Conservation (phyloP, 2,888 invertebrate genomes). For the Pterobdella sp. region DNA sequence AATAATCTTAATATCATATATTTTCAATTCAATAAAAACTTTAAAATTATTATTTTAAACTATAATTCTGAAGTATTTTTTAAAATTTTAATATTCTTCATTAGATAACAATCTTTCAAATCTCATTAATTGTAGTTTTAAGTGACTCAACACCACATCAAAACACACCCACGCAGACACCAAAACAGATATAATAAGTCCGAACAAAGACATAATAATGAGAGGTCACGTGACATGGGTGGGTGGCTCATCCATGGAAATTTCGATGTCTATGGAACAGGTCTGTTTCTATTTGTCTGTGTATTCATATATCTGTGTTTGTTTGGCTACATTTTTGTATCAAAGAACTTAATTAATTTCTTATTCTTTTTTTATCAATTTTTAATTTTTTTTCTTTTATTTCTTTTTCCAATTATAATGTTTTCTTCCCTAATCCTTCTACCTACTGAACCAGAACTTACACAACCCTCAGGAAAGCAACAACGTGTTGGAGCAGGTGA, state of each 20-base stretch:
- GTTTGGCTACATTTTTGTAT: not conserved
- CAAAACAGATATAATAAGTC: slow-evolving; percentile 20
- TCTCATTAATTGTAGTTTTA: too few relatives aligned
- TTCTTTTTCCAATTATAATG: not conserved
- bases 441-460: not conserved
- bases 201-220: slow-evolving; percentile 60
- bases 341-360: not conserved
- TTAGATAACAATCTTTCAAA: not conserved
- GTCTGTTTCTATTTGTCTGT: slow-evolving; percentile 22
- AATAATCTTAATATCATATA: too few relatives aligned
- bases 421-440: not conserved
- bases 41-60: too few relatives aligned
- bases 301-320: not conserved
- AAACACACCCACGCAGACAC: slow-evolving; percentile 30
- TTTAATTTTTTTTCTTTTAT: not conserved
- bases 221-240: slow-evolving; percentile 70
- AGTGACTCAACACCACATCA: not conserved
- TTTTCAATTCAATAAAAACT: too few relatives aligned
- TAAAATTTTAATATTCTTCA: too few relatives aligned
- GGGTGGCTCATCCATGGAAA: slow-evolving; percentile 65
- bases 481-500: slow-evolving; percentile 40
- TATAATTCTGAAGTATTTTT: too few relatives aligned
- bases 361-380: not conserved
- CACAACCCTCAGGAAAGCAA: slow-evolving; percentile 29
- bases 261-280: slow-evolving; percentile 65